phyloP scores from a whole-genome alignment of 2,113 vertebrate species.

The Symphodus melops region DNA sequence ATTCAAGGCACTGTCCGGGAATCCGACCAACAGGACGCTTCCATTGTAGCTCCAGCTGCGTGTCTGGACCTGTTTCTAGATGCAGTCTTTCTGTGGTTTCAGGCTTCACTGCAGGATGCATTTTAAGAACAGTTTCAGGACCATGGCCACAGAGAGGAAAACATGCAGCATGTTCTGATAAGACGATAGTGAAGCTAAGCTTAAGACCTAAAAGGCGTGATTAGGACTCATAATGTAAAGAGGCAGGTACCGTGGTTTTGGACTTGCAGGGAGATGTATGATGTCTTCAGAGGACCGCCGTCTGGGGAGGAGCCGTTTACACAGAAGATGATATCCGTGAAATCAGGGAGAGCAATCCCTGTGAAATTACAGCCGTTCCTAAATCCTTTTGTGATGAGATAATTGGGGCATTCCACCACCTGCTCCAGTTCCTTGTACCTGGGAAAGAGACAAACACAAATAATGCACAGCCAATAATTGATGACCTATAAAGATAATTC shows the following conservation, averaged over 20 bases:
- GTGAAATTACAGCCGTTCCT: constrained; percentile 84
- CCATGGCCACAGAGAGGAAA: not conserved
- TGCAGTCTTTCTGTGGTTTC: constrained; percentile 63
- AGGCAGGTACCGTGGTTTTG: constrained; percentile 87
- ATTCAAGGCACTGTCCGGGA: constrained; percentile 85
- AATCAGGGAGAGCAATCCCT: constrained; percentile 79
- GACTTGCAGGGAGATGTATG: constrained; percentile 82
- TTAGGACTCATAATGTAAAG: not conserved
- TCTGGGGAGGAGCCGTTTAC: constrained; percentile 85
- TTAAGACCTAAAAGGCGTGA: no score
- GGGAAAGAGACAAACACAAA: not conserved
- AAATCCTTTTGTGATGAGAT: constrained; percentile 59
- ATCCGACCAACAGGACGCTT: constrained; percentile 69
- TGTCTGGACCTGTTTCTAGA: constrained; percentile 55
- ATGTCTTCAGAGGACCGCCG: constrained; percentile 60
- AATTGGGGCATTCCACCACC: constrained; percentile 78
- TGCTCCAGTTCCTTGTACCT: constrained; percentile 86
- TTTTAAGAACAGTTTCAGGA: not conserved
- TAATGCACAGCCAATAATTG: not conserved
- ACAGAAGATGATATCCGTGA: constrained; percentile 87
- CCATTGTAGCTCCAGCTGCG: constrained; percentile 80
- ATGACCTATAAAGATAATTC: no score
- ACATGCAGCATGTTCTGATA: accelerated
- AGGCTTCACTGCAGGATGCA: constrained; percentile 81
- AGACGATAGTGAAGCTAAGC: not conserved